Conservation (phyloP, 2,888 invertebrate species). For the Laothoe populi region DNA sequence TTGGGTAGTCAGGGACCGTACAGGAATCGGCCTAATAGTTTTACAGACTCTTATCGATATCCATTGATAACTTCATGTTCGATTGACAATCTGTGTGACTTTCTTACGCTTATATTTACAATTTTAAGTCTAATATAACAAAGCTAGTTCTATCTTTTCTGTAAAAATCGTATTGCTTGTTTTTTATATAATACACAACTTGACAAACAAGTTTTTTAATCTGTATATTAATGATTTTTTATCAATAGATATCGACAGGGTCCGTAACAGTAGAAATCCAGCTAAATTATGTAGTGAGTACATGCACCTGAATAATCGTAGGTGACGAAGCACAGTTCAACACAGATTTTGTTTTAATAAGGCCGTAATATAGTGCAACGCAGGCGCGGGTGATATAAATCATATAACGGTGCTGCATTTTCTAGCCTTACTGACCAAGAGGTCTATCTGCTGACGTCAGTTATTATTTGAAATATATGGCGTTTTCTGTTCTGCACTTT, state of each 20-base stretch:
- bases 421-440: too few species aligned
- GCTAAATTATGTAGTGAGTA: too few species aligned
- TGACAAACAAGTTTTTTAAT: background rate
- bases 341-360: too few species aligned
- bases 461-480: background rate
- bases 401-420: too few species aligned
- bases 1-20: background rate
- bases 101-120: background rate
- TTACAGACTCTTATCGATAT: conserved; percentile 12
- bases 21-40: conserved; percentile 8
- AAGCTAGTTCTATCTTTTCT: conserved; percentile 2
- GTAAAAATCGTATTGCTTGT: background rate
- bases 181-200: background rate
- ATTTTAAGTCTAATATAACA: background rate
- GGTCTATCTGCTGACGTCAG: too few species aligned
- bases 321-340: too few species aligned
- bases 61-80: background rate
- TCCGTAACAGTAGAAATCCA: background rate
- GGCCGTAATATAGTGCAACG: too few species aligned
- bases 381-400: too few species aligned
- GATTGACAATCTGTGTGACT: conserved; percentile 8
- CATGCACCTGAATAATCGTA: too few species aligned
- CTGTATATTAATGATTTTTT: background rate
- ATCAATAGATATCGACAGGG: conserved; percentile 1
- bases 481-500: background rate